A percentile compares a stretch with the other conserved stretches of the same genome.
Evolutionary conservation across 2,113 vertebrate species (phyloP).

Genomic region (Cisticola juncidis): DNA sequence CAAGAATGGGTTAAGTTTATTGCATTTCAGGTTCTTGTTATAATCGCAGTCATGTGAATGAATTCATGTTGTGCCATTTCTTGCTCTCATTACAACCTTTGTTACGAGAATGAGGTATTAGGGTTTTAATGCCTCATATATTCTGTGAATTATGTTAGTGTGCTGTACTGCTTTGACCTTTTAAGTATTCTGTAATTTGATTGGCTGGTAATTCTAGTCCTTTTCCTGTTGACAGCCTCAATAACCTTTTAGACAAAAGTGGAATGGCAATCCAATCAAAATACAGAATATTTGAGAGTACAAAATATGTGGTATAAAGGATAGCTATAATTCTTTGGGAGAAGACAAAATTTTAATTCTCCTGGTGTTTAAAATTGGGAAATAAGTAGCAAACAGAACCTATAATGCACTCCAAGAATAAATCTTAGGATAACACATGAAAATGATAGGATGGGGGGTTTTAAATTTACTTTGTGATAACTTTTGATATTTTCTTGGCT

Average conservation of each 20-base stretch:
- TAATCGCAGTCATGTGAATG: conserved; percentile 44
- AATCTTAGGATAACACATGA: neutral
- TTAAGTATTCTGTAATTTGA: conserved; percentile 66
- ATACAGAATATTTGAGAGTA: conserved; percentile 26
- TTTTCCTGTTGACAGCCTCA: conserved; percentile 58
- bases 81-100: conserved; percentile 72
- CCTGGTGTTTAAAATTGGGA: neutral
- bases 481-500: neutral
- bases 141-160: conserved; percentile 63
- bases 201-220: conserved; percentile 60
- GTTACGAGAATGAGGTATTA: conserved; percentile 58
- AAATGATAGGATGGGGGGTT: neutral
- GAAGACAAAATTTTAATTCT: neutral
- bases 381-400: neutral
- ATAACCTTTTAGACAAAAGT: conserved; percentile 58
- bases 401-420: neutral
- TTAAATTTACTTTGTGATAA: neutral
- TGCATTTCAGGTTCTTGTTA: conserved; percentile 61
- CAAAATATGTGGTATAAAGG: neutral
- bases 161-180: conserved; percentile 56
- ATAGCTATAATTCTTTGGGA: neutral
- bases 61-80: conserved; percentile 65
- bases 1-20: conserved; percentile 70
- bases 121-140: conserved; percentile 70
- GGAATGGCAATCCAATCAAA: conserved; percentile 46